Evolutionary conservation across 2,797 vertebrate genomes (phyloP).

Genomic region (Cyprinella venusta): DNA sequence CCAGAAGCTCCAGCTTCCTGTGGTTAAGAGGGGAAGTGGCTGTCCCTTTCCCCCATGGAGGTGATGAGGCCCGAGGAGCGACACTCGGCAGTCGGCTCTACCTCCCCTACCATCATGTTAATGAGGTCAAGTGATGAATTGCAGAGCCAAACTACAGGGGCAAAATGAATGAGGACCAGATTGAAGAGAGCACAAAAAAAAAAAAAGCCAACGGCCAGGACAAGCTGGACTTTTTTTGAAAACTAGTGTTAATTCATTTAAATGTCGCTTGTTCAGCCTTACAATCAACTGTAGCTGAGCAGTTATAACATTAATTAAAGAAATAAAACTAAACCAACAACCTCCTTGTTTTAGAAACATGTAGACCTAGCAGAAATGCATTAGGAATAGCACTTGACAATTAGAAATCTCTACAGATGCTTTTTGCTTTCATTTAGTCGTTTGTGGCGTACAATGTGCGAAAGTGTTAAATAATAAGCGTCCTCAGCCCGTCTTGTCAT

Average conservation of each 20-base stretch:
- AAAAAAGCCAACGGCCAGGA: slow-evolving; percentile 62
- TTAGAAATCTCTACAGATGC: background rate
- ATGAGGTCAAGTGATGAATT: slow-evolving; percentile 77
- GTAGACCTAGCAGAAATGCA: too few species aligned
- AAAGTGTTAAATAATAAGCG: too few species aligned
- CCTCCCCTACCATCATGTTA: slow-evolving; percentile 66
- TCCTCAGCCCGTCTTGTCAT: background rate
- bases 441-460: background rate
- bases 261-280: background rate
- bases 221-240: slow-evolving; percentile 28
- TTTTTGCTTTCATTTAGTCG: background rate
- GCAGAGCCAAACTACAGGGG: slow-evolving; percentile 68
- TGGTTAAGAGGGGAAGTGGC: slow-evolving; percentile 42
- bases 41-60: slow-evolving; percentile 45
- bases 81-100: slow-evolving; percentile 60
- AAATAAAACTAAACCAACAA: background rate
- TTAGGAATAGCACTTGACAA: background rate
- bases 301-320: too few species aligned
- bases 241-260: slow-evolving; percentile 17
- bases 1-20: slow-evolving; percentile 37
- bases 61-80: slow-evolving; percentile 65
- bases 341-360: background rate
- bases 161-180: slow-evolving; percentile 62
- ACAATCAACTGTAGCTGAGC: background rate
- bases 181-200: slow-evolving; percentile 55